phyloP scores from a whole-genome alignment of 2,113 vertebrate genomes.

The Hoplias malabaricus region DNA sequence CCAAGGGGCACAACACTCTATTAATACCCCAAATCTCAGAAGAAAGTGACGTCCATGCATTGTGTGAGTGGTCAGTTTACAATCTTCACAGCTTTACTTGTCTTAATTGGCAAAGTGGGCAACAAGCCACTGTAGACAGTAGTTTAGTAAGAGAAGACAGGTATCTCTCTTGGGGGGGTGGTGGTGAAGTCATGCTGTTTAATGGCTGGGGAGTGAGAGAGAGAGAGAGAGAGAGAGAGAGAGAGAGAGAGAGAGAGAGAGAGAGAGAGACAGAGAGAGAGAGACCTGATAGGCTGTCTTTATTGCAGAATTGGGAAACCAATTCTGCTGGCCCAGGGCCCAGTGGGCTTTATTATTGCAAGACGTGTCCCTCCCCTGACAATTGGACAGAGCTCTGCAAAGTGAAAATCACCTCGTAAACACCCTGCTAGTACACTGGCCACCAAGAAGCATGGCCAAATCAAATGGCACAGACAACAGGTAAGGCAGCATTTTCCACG shows the following conservation, averaged over 20 bases:
- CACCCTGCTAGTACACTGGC: neutral
- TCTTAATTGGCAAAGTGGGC: neutral
- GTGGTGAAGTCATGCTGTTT: neutral
- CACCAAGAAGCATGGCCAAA: neutral
- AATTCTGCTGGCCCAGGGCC: neutral
- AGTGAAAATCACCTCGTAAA: conserved; percentile 15
- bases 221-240: too few relatives aligned
- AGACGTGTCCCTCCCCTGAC: conserved; percentile 2
- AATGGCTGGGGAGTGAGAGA: neutral
- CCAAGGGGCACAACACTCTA: too few relatives aligned
- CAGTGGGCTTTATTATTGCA: conserved; percentile 29
- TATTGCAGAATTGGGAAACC: conserved; percentile 1
- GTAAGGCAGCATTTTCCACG: neutral
- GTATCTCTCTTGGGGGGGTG: neutral
- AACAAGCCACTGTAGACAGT: neutral
- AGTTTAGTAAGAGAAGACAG: neutral
- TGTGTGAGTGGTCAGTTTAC: neutral
- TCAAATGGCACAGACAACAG: neutral
- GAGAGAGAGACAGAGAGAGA: too few relatives aligned
- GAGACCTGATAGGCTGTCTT: neutral
- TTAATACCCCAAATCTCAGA: too few relatives aligned
- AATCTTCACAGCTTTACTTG: neutral
- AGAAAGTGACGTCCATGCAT: too few relatives aligned
- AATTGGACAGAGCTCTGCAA: conserved; percentile 1
- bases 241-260: too few relatives aligned